A percentile compares a stretch with the other conserved stretches of the same genome.
phyloP scores from a whole-genome alignment of 2,797 vertebrate species.

The Ptychadena robeensis region DNA sequence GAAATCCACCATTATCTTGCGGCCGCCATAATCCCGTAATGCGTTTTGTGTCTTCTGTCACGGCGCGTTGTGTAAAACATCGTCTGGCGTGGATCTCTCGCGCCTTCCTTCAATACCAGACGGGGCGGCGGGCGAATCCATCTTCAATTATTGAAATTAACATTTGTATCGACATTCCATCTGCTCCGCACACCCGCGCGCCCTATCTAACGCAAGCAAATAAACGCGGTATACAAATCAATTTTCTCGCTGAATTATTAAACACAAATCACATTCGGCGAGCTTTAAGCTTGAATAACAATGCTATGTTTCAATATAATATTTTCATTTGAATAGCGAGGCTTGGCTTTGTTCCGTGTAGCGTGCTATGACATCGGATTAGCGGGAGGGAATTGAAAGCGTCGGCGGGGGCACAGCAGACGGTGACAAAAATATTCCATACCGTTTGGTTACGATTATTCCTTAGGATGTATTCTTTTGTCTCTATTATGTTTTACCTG shows the following conservation, averaged over 20 bases:
- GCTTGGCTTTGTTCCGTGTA: conserved; percentile 35
- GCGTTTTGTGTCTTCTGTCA: background rate
- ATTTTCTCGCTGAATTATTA: conserved; percentile 62
- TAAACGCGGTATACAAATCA: conserved; percentile 51
- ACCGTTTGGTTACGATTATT: background rate
- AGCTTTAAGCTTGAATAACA: conserved; percentile 60
- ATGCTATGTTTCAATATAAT: conserved; percentile 52
- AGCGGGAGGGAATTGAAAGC: conserved; percentile 48
- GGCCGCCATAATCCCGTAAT: background rate
- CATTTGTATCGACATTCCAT: conserved; percentile 54
- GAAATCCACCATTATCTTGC: background rate
- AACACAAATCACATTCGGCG: conserved; percentile 40
- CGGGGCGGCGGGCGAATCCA: conserved; percentile 17
- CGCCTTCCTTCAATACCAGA: conserved; percentile 17
- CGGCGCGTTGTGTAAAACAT: background rate
- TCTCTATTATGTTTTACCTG: conserved; percentile 5
- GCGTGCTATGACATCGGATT: conserved; percentile 55
- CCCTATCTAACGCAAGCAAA: conserved; percentile 40
- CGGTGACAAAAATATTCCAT: conserved; percentile 18
- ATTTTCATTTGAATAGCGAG: conserved; percentile 13
- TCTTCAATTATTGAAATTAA: conserved; percentile 57
- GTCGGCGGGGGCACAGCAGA: conserved; percentile 26
- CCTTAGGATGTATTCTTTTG: background rate
- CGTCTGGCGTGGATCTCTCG: background rate
- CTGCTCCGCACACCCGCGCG: conserved; percentile 22